Evolutionary conservation across 2,888 invertebrate genomes (phyloP).

Genomic region (Malthinus flaveolus): DNA sequence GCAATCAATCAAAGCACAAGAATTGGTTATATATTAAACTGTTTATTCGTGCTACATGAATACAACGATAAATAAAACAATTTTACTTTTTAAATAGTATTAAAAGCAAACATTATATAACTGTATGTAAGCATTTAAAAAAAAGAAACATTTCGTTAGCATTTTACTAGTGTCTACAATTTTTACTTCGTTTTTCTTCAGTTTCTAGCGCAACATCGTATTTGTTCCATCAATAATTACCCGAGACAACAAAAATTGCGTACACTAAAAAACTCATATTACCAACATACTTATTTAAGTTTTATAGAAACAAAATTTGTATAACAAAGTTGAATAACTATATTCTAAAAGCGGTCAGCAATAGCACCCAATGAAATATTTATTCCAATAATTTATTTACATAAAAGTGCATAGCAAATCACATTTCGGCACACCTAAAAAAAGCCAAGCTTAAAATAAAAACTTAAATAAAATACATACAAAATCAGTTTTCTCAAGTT

Average conservation of each 20-base stretch:
- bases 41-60: slow-evolving; percentile 23
- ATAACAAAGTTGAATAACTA: slow-evolving; percentile 13
- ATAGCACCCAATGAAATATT: slow-evolving; percentile 49
- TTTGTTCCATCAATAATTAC: neutral
- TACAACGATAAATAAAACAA: slow-evolving; percentile 28
- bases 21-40: neutral
- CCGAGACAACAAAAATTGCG: neutral
- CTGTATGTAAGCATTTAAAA: slow-evolving; percentile 1
- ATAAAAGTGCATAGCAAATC: slow-evolving; percentile 50
- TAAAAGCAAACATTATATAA: slow-evolving; percentile 15
- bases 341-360: slow-evolving; percentile 27
- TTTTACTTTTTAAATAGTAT: slow-evolving; percentile 16
- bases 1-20: too few species aligned
- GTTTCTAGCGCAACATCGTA: neutral
- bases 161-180: too few species aligned
- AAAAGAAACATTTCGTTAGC: neutral
- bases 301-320: slow-evolving; percentile 2
- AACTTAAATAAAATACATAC: slow-evolving; percentile 46
- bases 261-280: neutral
- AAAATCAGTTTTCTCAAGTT: slow-evolving; percentile 32
- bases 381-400: slow-evolving; percentile 42
- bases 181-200: neutral
- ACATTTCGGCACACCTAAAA: slow-evolving; percentile 52
- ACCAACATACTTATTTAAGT: neutral
- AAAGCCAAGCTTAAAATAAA: slow-evolving; percentile 43